Evolutionary conservation across 2,888 invertebrate species (phyloP).

Genomic region (Ectemnius cavifrons): DNA sequence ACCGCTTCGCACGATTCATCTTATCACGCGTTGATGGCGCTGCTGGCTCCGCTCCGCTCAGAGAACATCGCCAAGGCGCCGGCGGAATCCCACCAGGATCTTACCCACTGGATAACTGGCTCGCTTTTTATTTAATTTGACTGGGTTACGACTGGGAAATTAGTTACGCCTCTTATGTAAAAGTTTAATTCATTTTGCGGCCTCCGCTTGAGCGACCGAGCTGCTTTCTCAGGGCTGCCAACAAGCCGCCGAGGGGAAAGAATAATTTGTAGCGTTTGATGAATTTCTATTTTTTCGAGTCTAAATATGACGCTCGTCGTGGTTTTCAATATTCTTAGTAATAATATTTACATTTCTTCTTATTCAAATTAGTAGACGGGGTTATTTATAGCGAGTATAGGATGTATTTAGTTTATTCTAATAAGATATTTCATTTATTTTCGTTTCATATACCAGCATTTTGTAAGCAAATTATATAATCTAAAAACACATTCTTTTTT

Average conservation of each 20-base stretch:
- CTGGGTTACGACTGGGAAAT: not conserved
- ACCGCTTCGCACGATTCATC: constrained; percentile 61
- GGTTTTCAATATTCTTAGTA: too few relatives aligned
- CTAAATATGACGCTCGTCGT: too few relatives aligned
- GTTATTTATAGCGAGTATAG: too few relatives aligned
- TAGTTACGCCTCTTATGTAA: not conserved
- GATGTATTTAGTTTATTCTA: too few relatives aligned
- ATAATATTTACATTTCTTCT: too few relatives aligned
- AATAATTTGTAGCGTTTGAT: too few relatives aligned
- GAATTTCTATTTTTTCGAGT: too few relatives aligned
- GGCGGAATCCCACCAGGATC: not conserved
- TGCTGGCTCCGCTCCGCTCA: constrained; percentile 36
- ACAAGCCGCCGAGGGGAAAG: not conserved
- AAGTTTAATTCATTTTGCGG: not conserved
- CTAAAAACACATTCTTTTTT: too few relatives aligned
- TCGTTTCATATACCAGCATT: too few relatives aligned
- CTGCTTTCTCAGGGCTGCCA: not conserved
- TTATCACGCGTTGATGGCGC: constrained; percentile 61
- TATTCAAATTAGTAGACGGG: too few relatives aligned
- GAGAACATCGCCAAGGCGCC: constrained; percentile 44
- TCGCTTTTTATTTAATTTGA: not conserved
- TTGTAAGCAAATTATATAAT: too few relatives aligned
- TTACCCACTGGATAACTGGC: not conserved
- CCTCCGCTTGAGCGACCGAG: not conserved
- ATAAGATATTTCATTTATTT: too few relatives aligned